Percentiles rank a stretch among this genome's conserved stretches.
phyloP scores from a whole-genome alignment of 1,140 invertebrate species.

The Lordiphosa collinella region DNA sequence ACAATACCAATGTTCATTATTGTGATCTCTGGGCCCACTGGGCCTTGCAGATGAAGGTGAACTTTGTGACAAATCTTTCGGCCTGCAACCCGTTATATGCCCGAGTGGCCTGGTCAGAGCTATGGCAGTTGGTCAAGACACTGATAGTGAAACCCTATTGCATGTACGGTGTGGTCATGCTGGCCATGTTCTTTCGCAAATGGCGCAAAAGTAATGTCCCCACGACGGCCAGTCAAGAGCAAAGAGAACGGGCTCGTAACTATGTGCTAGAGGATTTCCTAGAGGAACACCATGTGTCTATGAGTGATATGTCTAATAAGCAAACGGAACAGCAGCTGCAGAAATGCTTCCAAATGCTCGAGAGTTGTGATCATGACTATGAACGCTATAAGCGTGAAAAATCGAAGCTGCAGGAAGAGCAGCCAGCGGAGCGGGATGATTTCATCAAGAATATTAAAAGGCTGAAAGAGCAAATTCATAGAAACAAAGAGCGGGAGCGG shows the following conservation, averaged over 20 bases:
- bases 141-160: conserved; percentile 74
- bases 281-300: conserved; percentile 73
- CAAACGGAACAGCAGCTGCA: conserved; percentile 69
- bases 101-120: conserved; percentile 53
- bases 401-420: conserved; percentile 48
- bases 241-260: conserved; percentile 67
- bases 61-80: conserved; percentile 60
- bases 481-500: conserved; percentile 54
- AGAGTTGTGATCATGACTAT: conserved; percentile 70
- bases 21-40: conserved; percentile 61
- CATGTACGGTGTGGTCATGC: conserved; percentile 75
- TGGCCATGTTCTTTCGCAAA: conserved; percentile 75
- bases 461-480: conserved; percentile 66
- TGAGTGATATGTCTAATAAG: conserved; percentile 70
- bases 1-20: conserved; percentile 47
- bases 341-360: conserved; percentile 60
- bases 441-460: conserved; percentile 74
- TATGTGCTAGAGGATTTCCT: conserved; percentile 78
- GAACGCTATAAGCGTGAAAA: conserved; percentile 68
- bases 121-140: conserved; percentile 71
- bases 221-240: conserved; percentile 43
- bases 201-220: conserved; percentile 64
- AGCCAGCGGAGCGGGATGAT: conserved; percentile 46
- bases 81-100: conserved; percentile 67
- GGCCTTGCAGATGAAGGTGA: conserved; percentile 63